phyloP scores from a whole-genome alignment of 1,140 invertebrate genomes.

The Diorhabda elongata region DNA sequence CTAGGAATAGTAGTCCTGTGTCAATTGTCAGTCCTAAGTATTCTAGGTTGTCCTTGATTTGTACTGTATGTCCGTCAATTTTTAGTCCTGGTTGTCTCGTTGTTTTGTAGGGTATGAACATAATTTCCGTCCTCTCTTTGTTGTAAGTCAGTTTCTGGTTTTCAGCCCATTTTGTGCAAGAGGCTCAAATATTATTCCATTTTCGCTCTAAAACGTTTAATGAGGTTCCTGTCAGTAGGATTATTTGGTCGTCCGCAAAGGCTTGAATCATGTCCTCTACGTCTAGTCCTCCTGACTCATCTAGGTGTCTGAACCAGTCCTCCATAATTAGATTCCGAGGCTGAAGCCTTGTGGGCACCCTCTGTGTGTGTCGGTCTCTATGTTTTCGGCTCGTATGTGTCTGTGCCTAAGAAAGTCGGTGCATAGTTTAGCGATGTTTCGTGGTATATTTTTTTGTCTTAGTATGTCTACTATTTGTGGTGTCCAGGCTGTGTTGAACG shows the following conservation, averaged over 20 bases:
- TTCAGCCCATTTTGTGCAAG: slow-evolving; percentile 5
- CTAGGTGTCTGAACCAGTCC: slow-evolving; percentile 20
- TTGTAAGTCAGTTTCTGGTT: slow-evolving; percentile 22
- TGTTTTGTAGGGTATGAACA: slow-evolving; percentile 16
- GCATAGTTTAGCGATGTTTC: background rate
- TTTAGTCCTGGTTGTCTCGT: slow-evolving; percentile 22
- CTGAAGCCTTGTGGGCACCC: slow-evolving; percentile 35
- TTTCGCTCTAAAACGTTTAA: slow-evolving; percentile 14
- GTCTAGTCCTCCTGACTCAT: slow-evolving; percentile 9
- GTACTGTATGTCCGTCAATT: slow-evolving; percentile 7
- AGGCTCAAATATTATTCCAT: slow-evolving; percentile 15
- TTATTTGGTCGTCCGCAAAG: slow-evolving; percentile 26
- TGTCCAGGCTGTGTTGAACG: slow-evolving; percentile 22
- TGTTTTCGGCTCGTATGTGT: slow-evolving; percentile 15
- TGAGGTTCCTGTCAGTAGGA: slow-evolving; percentile 21
- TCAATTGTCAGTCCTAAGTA: slow-evolving; percentile 29
- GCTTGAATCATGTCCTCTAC: slow-evolving; percentile 12
- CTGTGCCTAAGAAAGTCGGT: slow-evolving; percentile 18
- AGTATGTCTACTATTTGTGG: background rate
- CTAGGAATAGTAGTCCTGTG: slow-evolving; percentile 14
- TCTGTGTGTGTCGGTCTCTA: slow-evolving; percentile 10
- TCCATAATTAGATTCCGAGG: slow-evolving; percentile 30
- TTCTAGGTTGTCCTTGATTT: slow-evolving; percentile 8
- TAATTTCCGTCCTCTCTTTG: slow-evolving; percentile 24
- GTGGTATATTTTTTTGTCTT: background rate